phyloP scores from a whole-genome alignment of 1,140 invertebrate genomes.

The Eueides isabella region DNA sequence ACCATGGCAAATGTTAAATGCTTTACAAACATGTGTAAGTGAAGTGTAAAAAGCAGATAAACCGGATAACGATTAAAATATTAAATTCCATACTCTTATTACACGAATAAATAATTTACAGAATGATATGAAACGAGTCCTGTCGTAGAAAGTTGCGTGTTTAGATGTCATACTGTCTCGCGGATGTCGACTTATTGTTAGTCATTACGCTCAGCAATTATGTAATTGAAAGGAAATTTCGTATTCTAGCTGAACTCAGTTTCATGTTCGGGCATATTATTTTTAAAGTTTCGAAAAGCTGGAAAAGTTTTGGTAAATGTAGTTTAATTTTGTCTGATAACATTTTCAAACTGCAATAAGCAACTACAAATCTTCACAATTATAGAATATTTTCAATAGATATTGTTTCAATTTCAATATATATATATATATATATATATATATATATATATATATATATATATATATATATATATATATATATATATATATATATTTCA shows the following conservation, averaged over 20 bases:
- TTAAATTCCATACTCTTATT: neutral
- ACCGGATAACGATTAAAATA: neutral
- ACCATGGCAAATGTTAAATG: too few relatives aligned
- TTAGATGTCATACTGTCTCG: constrained; percentile 33
- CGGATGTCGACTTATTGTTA: constrained; percentile 32
- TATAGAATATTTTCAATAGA: too few relatives aligned
- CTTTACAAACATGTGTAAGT: too few relatives aligned
- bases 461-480: too few relatives aligned
- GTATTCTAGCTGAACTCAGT: constrained; percentile 18
- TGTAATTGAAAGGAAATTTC: constrained; percentile 32
- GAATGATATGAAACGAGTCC: neutral
- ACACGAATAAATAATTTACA: neutral
- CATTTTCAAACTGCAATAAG: neutral
- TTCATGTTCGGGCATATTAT: constrained; percentile 13
- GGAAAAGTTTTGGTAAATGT: neutral
- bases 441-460: too few relatives aligned
- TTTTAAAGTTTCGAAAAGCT: constrained; percentile 14
- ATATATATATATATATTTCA: too few relatives aligned
- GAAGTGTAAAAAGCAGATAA: neutral
- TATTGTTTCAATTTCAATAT: too few relatives aligned
- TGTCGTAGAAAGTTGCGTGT: constrained; percentile 35
- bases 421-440: too few relatives aligned
- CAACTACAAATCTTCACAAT: neutral
- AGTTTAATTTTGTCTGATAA: neutral
- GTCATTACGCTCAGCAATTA: constrained; percentile 33